Evolutionary conservation across 2,888 invertebrate species (phyloP).

Genomic region (Amblyjoppa fuscipennis): DNA sequence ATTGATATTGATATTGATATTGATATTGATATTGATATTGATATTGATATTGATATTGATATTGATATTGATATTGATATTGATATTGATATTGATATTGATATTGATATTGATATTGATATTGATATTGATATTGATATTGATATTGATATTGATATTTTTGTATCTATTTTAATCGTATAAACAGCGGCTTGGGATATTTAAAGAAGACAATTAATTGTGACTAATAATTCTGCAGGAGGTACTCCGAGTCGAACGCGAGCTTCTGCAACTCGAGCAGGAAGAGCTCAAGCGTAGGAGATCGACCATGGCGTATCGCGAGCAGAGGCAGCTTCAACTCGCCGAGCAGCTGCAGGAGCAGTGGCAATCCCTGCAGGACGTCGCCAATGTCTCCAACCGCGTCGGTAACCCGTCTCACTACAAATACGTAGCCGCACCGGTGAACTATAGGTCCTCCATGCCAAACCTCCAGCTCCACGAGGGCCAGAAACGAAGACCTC

Average conservation of each 20-base stretch:
- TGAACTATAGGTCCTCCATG: constrained; percentile 87
- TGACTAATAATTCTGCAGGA: constrained; percentile 85
- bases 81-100: no score
- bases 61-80: no score
- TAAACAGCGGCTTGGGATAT: neutral
- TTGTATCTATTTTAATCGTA: no score
- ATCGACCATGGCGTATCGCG: constrained; percentile 90
- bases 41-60: no score
- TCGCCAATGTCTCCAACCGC: constrained; percentile 80
- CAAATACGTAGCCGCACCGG: constrained; percentile 85
- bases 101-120: no score
- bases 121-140: no score
- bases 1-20: no score
- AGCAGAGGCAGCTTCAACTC: constrained; percentile 84
- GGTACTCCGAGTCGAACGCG: constrained; percentile 92
- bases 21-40: no score
- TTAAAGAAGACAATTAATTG: neutral
- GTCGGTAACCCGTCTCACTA: constrained; percentile 74
- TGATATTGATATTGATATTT: no score
- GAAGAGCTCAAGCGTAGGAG: constrained; percentile 92
- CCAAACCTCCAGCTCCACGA: constrained; percentile 87
- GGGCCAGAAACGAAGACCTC: constrained; percentile 84
- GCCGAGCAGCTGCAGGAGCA: constrained; percentile 83
- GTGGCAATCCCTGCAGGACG: constrained; percentile 88
- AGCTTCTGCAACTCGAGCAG: constrained; percentile 91